Conservation (phyloP, 2,113 vertebrate genomes). For the Gymnogyps californianus region DNA sequence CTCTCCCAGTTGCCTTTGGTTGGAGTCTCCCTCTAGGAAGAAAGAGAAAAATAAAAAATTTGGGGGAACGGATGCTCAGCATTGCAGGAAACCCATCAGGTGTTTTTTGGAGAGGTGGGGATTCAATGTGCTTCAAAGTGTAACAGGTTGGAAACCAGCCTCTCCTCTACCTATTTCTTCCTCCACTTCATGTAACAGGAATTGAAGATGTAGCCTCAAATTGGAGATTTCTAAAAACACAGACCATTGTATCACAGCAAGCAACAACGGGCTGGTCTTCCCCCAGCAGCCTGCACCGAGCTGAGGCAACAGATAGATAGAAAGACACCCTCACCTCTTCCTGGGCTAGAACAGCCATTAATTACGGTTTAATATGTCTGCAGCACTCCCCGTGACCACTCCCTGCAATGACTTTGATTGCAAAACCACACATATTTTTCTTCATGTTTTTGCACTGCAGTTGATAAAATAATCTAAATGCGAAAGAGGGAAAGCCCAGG, state of each 20-base stretch:
- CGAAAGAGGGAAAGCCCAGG: not conserved
- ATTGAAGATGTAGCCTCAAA: not conserved
- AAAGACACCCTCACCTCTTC: not conserved
- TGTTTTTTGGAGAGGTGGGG: not conserved
- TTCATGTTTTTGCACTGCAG: not conserved
- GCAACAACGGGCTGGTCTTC: not conserved
- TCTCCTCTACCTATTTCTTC: not conserved
- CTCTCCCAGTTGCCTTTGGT: not conserved
- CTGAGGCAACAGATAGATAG: not conserved
- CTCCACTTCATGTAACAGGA: not conserved
- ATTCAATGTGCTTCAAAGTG: not conserved
- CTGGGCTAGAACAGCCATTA: not conserved
- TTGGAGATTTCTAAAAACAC: not conserved
- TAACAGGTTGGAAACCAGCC: not conserved
- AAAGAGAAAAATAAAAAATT: not conserved
- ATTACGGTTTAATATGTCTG: not conserved
- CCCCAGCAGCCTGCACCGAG: not conserved
- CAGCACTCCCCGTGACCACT: not conserved
- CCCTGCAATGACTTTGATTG: not conserved
- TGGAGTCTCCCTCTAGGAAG: not conserved
- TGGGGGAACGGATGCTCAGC: not conserved
- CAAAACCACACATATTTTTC: not conserved
- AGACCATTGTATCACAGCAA: not conserved
- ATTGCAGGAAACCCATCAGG: not conserved
- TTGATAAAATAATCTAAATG: slow-evolving; percentile 11